Conservation (phyloP, 2,888 invertebrate genomes). For the Lithophane leautieri region DNA sequence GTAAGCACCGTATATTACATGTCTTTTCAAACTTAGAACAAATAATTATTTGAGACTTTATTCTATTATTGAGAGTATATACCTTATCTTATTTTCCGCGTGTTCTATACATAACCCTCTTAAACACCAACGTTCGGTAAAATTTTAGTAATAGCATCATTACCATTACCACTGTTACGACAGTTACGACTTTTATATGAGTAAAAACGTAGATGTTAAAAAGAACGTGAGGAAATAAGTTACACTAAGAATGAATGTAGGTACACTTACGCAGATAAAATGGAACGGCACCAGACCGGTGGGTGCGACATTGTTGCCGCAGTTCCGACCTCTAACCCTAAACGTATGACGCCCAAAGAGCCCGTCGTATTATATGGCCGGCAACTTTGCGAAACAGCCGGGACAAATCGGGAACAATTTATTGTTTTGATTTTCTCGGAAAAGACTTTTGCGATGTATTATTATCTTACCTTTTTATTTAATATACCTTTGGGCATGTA, state of each 20-base stretch:
- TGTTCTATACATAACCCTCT: constrained; percentile 10
- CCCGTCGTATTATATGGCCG: constrained; percentile 70
- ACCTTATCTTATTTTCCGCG: constrained; percentile 2
- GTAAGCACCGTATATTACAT: constrained; percentile 1
- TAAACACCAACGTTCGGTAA: constrained; percentile 13
- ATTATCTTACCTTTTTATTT: constrained; percentile 38
- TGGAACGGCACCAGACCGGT: constrained; percentile 63
- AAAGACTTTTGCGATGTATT: constrained; percentile 66
- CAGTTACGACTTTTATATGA: neutral
- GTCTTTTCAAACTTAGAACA: constrained; percentile 16
- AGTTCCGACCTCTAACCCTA: constrained; percentile 61
- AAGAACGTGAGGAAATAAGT: constrained; percentile 41
- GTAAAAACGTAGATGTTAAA: constrained; percentile 19
- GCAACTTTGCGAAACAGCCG: constrained; percentile 74
- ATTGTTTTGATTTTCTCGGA: constrained; percentile 74
- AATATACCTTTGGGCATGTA: constrained; percentile 27
- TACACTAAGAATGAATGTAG: constrained; percentile 48
- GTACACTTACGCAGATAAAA: constrained; percentile 68
- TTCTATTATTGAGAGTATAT: constrained; percentile 5
- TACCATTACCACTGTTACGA: constrained; percentile 5
- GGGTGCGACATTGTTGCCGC: constrained; percentile 71
- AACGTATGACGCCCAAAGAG: constrained; percentile 72
- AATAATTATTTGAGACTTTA: constrained; percentile 6
- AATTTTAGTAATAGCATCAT: constrained; percentile 22
- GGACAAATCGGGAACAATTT: constrained; percentile 75